phyloP scores from a whole-genome alignment of 2,888 invertebrate genomes.

The Nycteola revayana region DNA sequence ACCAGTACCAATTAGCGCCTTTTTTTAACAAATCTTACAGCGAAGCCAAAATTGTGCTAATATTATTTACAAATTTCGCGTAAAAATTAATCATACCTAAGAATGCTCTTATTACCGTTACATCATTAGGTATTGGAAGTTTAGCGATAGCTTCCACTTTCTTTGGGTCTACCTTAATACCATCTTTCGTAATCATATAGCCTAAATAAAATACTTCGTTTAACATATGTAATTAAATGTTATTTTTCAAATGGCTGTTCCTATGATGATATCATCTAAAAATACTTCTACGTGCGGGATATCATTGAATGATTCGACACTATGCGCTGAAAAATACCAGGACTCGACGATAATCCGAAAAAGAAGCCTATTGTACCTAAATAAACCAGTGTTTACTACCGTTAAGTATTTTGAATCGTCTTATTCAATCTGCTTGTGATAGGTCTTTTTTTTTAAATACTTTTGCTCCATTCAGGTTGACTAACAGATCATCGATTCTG shows the following conservation, averaged over 20 bases:
- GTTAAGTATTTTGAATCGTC: constrained; percentile 16
- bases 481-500: too few relatives aligned
- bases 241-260: constrained; percentile 2
- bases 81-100: constrained; percentile 4
- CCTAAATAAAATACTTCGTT: constrained; percentile 14
- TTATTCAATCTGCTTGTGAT: constrained; percentile 19
- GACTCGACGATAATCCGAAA: constrained; percentile 16
- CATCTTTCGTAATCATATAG: constrained; percentile 6
- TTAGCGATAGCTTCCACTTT: constrained; percentile 7
- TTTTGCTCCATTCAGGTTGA: background rate
- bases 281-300: constrained; percentile 8
- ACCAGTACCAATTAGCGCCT: background rate
- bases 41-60: constrained; percentile 1
- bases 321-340: constrained; percentile 14
- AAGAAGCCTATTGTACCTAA: constrained; percentile 16
- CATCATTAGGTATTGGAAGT: background rate
- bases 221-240: constrained; percentile 10
- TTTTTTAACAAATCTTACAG: constrained; percentile 4
- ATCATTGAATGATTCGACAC: constrained; percentile 4
- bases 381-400: constrained; percentile 23
- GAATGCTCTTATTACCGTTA: background rate
- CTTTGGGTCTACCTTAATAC: constrained; percentile 7
- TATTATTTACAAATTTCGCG: constrained; percentile 4
- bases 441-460: constrained; percentile 19
- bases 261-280: constrained; percentile 14